These are phyloP conservation scores for Mustela lutreola DNA, from an alignment of 2,113 vertebrate genomes.

Conservation along the genomic window DNA sequence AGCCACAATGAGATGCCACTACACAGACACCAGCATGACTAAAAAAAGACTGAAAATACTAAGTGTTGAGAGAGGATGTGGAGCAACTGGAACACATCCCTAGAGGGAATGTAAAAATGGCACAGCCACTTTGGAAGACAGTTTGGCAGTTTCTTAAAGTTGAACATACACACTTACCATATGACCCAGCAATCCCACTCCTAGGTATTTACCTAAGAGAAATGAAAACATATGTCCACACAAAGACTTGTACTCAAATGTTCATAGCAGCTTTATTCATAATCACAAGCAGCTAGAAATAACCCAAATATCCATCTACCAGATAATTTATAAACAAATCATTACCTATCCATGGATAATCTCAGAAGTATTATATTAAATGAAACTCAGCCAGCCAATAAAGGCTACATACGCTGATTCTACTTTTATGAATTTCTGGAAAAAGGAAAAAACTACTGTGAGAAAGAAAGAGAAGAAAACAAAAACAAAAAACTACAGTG, in stretches of 20 bases:
- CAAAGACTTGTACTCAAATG: constrained; percentile 51
- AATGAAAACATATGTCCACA: constrained; percentile 50
- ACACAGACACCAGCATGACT: not conserved
- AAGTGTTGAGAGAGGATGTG: not conserved
- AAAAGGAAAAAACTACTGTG: not conserved
- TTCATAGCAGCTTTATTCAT: constrained; percentile 44
- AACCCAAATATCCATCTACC: not conserved
- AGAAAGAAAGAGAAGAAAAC: not conserved
- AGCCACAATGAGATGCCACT: not conserved
- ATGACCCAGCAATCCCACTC: constrained; percentile 49
- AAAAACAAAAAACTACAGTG: not conserved
- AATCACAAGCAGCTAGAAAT: constrained; percentile 27
- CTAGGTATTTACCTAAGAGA: constrained; percentile 62
- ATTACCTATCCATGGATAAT: not conserved
- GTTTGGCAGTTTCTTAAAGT: constrained; percentile 27
- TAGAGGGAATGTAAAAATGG: not conserved
- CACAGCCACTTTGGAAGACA: constrained; percentile 53
- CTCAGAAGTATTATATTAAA: not conserved
- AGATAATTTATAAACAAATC: not conserved
- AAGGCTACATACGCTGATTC: not conserved
- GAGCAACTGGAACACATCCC: not conserved
- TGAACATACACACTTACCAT: constrained; percentile 40
- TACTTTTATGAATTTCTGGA: not conserved
- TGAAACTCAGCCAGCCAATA: not conserved
- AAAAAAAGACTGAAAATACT: not conserved